These are phyloP conservation scores for Bunonema sp. DNA, from an alignment of 2,888 invertebrate species.

Conservation along the genomic window DNA sequence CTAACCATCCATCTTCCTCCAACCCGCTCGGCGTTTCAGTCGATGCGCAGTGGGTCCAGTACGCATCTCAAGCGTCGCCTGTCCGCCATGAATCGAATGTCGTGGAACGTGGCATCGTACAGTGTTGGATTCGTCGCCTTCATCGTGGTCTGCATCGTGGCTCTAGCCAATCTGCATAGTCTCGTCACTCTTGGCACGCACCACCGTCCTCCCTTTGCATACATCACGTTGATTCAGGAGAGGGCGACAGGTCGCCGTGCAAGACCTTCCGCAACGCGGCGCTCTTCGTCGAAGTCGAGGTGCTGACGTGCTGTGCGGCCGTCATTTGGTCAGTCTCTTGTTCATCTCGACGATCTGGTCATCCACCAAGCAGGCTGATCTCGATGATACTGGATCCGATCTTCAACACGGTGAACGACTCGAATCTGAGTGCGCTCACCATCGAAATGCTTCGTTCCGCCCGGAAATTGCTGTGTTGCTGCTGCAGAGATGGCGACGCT, in stretches of 20 bases:
- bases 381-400: slow-evolving; percentile 30
- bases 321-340: slow-evolving; percentile 19
- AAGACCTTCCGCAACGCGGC: slow-evolving; percentile 25
- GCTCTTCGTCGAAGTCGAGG: slow-evolving; percentile 29
- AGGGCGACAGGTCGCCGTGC: slow-evolving; percentile 17
- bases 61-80: too few species aligned
- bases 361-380: slow-evolving; percentile 11
- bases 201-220: background rate
- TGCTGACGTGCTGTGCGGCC: slow-evolving; percentile 25
- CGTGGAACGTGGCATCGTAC: too few species aligned
- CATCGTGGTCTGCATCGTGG: slow-evolving; percentile 24
- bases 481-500: too few species aligned
- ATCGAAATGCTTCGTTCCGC: too few species aligned
- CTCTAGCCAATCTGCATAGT: slow-evolving; percentile 17
- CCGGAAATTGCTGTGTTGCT: too few species aligned
- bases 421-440: too few species aligned
- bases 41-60: too few species aligned
- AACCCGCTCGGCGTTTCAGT: too few species aligned
- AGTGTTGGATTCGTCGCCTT: slow-evolving; percentile 26
- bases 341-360: background rate
- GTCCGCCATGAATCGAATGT: too few species aligned
- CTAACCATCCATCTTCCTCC: too few species aligned
- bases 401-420: slow-evolving; percentile 26
- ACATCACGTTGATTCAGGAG: slow-evolving; percentile 7
- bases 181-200: slow-evolving; percentile 16